Evolutionary conservation across 2,113 vertebrate species (phyloP).

Genomic region (Campylomormyrus numenius): DNA sequence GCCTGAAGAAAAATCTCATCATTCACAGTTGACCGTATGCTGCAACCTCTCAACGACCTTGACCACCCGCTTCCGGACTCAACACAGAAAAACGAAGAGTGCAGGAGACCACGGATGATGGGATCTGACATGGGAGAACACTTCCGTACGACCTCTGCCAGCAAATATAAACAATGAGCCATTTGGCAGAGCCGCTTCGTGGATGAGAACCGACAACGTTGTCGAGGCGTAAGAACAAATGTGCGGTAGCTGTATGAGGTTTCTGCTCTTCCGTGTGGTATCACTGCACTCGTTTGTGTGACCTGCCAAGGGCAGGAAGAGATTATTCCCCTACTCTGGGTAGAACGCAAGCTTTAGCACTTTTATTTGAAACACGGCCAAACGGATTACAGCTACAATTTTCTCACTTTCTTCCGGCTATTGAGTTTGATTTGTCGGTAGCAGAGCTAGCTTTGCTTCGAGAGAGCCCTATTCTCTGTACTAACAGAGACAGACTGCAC

Average conservation of each 20-base stretch:
- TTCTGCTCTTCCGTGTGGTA: background rate
- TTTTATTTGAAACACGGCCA: background rate
- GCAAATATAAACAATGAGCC: slow-evolving; percentile 1
- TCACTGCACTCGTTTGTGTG: background rate
- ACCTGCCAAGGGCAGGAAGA: slow-evolving; percentile 2
- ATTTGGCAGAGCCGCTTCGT: background rate
- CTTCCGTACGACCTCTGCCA: slow-evolving; percentile 28
- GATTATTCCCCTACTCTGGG: background rate
- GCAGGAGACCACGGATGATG: slow-evolving; percentile 43
- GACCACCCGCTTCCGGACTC: slow-evolving; percentile 33
- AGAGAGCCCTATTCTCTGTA: background rate
- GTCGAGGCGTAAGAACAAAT: background rate
- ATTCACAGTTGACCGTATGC: slow-evolving; percentile 5
- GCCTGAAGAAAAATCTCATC: slow-evolving; percentile 22
- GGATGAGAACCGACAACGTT: background rate
- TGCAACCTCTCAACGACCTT: slow-evolving; percentile 41
- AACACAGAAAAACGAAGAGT: slow-evolving; percentile 24
- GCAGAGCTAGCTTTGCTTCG: background rate
- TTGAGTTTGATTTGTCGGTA: background rate
- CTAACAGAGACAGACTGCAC: background rate
- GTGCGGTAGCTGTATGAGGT: background rate
- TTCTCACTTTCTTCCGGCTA: background rate
- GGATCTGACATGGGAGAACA: slow-evolving; percentile 49
- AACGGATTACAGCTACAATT: slow-evolving; percentile 6
- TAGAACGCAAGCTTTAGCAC: background rate